Base-by-base conservation (phyloP, 1,140 invertebrate species). In the Trichonephila clavata region DNA sequence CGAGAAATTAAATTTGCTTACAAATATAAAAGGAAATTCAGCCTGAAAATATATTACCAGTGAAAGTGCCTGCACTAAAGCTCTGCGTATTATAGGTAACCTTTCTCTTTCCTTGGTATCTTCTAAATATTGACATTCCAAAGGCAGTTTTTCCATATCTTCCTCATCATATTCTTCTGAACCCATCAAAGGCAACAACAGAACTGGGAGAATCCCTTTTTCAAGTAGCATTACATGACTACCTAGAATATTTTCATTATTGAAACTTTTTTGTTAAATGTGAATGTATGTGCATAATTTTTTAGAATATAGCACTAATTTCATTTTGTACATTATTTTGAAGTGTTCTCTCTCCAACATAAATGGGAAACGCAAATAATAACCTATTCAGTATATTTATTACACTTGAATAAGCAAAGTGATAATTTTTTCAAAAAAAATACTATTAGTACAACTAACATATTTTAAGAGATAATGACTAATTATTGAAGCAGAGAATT, bases 121-220 rank as follows among this genome's bases (percentile, higher is more conserved):
- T 0, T 97, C 97, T 93, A 99, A 96, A 96, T 98, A 99, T 94
- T 97, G 96, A 16, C 99, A 96, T 68, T 98, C 97, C 81, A 97
- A 96, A 1, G 98, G 98, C 84, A 99, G 96, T 95, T 97, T 97
- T 27, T 98, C 98, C 96, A 97, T 98, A 95, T 99, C 98, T 89
- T 97, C 96, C 95, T 98, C 98, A 94, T 98, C 98, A 95, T 99
- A 98, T 21, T 97, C 97, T 57, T 96, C 96, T 39, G 95, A 95
- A 0, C 98, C 98, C 95, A 98, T 98, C 68, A 99, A 95, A 0
- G 98, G 98, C 77, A 98, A 96, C 71, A 99, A 95, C 32, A 99
- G 95, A 94, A 97, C 96, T 6, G 98, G 97, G 87, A 99, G 96
- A 93, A 99, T 96, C 95, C 98, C 98, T 13, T 97, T 96, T 94